Conservation (phyloP, 92 coral and sea anemone genomes). For the Meandrina meandrites region DNA sequence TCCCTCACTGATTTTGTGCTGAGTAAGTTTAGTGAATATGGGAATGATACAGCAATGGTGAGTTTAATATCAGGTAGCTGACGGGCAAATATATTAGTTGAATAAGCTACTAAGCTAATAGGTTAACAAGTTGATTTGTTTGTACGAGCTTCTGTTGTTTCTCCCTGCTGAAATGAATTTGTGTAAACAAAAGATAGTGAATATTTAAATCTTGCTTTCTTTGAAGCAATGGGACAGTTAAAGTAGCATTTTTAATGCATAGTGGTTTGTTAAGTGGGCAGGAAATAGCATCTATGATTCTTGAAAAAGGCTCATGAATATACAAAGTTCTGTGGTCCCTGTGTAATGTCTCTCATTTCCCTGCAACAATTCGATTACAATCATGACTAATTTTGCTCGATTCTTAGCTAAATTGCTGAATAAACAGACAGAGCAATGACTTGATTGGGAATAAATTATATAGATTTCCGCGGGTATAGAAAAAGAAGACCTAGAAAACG, state of each 20-base stretch:
- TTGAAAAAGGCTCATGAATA: neutral
- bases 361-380: no score
- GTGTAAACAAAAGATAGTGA: neutral
- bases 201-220: neutral
- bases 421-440: neutral
- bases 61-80: neutral
- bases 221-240: neutral
- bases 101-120: neutral
- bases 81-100: neutral
- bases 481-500: no score
- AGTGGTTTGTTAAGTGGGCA: neutral
- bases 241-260: neutral
- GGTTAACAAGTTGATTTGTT: neutral
- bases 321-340: neutral
- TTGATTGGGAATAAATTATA: neutral
- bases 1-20: conserved; percentile 36
- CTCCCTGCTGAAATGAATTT: neutral
- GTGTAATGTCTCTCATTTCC: neutral
- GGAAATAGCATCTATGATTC: neutral
- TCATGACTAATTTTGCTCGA: neutral
- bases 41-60: conserved; percentile 34
- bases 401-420: neutral
- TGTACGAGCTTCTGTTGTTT: neutral
- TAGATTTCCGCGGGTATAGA: neutral
- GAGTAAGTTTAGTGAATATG: conserved; percentile 24